phyloP scores from a whole-genome alignment of 2,113 vertebrate genomes.

The Albula glossodonta region DNA sequence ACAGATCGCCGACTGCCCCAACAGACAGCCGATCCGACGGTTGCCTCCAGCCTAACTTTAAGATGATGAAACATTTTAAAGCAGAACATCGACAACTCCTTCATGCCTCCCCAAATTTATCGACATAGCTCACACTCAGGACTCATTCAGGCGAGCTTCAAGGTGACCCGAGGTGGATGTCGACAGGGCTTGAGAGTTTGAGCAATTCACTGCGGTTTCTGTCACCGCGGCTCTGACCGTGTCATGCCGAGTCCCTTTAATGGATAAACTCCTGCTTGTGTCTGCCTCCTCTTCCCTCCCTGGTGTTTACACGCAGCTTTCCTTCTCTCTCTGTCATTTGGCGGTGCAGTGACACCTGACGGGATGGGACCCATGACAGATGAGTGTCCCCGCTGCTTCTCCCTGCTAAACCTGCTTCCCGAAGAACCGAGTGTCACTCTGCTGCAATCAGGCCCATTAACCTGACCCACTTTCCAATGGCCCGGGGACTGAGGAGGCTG shows the following conservation, averaged over 20 bases:
- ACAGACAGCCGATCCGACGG: not conserved
- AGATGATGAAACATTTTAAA: slow-evolving; percentile 30
- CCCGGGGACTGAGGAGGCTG: slow-evolving; percentile 7
- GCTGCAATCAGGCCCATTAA: slow-evolving; percentile 29
- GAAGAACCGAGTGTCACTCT: not conserved
- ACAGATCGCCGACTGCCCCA: not conserved
- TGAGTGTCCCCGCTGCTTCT: not conserved
- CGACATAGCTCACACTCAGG: slow-evolving; percentile 26
- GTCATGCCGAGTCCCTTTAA: slow-evolving; percentile 25
- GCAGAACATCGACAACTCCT: slow-evolving; percentile 20
- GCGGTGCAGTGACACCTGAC: slow-evolving; percentile 31
- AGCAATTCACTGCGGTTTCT: not conserved
- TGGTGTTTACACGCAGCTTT: not conserved
- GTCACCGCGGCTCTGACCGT: slow-evolving; percentile 17
- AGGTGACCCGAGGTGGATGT: slow-evolving; percentile 31
- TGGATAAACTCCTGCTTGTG: slow-evolving; percentile 5
- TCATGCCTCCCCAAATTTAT: slow-evolving; percentile 32
- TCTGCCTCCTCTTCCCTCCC: slow-evolving; percentile 19
- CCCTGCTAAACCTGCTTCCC: not conserved
- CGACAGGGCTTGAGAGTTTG: not conserved
- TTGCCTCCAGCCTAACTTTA: slow-evolving; percentile 1
- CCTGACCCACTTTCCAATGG: slow-evolving; percentile 32
- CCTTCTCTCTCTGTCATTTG: slow-evolving; percentile 17
- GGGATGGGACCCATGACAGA: slow-evolving; percentile 29
- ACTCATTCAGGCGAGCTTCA: slow-evolving; percentile 7